phyloP scores from a whole-genome alignment of 2,888 invertebrate species.

The Philonicus albiceps region DNA sequence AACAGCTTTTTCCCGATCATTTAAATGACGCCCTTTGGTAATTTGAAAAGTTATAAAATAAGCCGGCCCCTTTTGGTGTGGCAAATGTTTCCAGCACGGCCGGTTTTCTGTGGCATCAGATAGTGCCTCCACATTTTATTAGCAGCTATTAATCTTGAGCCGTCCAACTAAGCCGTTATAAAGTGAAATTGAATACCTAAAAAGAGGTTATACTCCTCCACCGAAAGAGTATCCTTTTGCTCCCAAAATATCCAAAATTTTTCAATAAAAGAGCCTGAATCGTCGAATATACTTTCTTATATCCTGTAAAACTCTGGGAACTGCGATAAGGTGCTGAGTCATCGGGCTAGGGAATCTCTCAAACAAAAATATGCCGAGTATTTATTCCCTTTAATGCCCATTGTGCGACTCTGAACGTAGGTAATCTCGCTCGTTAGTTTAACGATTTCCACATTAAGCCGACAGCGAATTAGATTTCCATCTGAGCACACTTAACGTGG shows the following conservation, averaged over 20 bases:
- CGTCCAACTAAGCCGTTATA: not conserved
- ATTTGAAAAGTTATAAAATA: not conserved
- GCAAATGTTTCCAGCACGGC: not conserved
- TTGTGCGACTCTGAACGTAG: not conserved
- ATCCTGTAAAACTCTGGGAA: not conserved
- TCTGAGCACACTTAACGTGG: conserved; percentile 37
- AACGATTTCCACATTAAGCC: conserved; percentile 35
- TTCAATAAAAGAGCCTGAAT: not conserved
- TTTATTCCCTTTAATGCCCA: not conserved
- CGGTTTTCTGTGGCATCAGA: not conserved
- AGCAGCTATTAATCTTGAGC: not conserved
- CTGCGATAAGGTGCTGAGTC: not conserved
- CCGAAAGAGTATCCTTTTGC: not conserved
- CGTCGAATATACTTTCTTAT: not conserved
- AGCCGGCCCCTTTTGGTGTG: not conserved
- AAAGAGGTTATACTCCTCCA: not conserved
- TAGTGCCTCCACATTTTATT: not conserved
- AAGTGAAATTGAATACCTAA: not conserved
- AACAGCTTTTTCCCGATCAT: not conserved
- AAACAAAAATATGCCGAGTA: not conserved
- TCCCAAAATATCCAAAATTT: not conserved
- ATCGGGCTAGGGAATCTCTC: not conserved
- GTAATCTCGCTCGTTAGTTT: conserved; percentile 34
- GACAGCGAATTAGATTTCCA: conserved; percentile 38
- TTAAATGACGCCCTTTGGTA: not conserved